Base-by-base conservation (phyloP, 53 echinoderm and acorn worm species). In the Apostichopus leukothele region DNA sequence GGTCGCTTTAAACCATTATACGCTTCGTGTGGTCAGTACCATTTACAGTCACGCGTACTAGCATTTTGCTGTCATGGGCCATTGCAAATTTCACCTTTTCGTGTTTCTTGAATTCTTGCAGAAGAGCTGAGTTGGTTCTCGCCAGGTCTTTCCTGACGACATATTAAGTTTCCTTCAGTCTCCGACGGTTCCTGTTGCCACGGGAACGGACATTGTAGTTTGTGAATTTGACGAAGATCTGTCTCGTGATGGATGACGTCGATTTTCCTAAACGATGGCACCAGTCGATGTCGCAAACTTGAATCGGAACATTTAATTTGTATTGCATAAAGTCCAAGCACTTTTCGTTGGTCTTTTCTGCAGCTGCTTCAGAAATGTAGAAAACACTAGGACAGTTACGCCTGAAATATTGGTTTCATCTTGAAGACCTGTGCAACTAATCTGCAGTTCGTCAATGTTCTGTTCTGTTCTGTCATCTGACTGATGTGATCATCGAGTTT, bases 401-500 rank as follows among this genome's bases (percentile, higher is more conserved):
- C 6, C 75, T 26, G 2, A 9, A 22, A 20, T 75, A 75, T 20
- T 61, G 61, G 61, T 61, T 61, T 75, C 27, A 9, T 75, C n/a
- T 7, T 75, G 75, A 16, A 75, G n/a, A 75, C 75, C 14, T 13
- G n/a, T 7, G 75, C 75, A 75, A 75, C 14, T 1, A 75, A 19
- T 19, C 75, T 75, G 75, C 12, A 4, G 75, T 75, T 21, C 75
- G 75, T 75, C 75, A 19, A 75, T 75, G 12, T 75, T 75, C 75
- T 75, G 12, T 75, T 75, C 14, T 5, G n/a, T 75, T 5, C 18
- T 75, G 18, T 1, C 26, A 1, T 75, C 75, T 75, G 75, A 75
- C 27, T 75, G 21, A 10, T 75, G 75, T 75, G 75, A 21, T 75
- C 75, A n/a, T 75, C 75, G 9, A 75, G 75, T 75, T 20, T 75